Base-by-base conservation (phyloP, 1,140 invertebrate genomes). In the Eubasilissa regina region DNA sequence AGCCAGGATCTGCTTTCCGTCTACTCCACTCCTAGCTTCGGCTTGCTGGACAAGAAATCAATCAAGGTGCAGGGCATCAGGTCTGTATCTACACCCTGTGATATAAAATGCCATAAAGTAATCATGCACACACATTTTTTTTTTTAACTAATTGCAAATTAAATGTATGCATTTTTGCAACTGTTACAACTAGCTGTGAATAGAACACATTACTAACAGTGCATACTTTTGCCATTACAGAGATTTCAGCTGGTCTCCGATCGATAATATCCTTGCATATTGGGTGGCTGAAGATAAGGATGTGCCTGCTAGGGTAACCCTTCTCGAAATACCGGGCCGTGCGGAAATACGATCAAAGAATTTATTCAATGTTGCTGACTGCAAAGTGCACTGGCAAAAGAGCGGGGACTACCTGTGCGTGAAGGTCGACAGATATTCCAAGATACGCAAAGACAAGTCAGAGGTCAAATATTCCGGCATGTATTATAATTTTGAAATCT, bases 321-420 rank as follows among this genome's bases (percentile, higher is more conserved):
- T 97, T 0, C 89, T 96, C 51, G 95, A 97, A 89, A 92, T 97
- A 62, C 96, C 95, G 13, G 95, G 94, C 89, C 94, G 96, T 55
- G 94, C 92, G 80, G 98, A 99, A 90, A 93, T 95, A n/a, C 93
- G 98, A 84, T 96, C 97, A 66, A 98, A 99, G 85, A 99, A 99
- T 87, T 90, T 99, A 43, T 99, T 99, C 90, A 99, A 97, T 84
- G 98, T 99, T 0, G 96, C 97, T 10, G 97, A 99, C 84, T 99
- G 98, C 89, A 98, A 98, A 85, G 97, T 99, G 85, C 97, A 98
- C 86, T 99, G 99, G 99, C 98, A 99, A 89, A 99, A 99, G 87
- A 96, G 94, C 75, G 99, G 98, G 8, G 97, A 99, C 85, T 99
- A 98, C 87, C 90, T 99, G 13, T 99, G 98, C 86, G 98, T 99